Evolutionary conservation across 2,888 invertebrate genomes (phyloP).

Genomic region (Corythucha ciliata): DNA sequence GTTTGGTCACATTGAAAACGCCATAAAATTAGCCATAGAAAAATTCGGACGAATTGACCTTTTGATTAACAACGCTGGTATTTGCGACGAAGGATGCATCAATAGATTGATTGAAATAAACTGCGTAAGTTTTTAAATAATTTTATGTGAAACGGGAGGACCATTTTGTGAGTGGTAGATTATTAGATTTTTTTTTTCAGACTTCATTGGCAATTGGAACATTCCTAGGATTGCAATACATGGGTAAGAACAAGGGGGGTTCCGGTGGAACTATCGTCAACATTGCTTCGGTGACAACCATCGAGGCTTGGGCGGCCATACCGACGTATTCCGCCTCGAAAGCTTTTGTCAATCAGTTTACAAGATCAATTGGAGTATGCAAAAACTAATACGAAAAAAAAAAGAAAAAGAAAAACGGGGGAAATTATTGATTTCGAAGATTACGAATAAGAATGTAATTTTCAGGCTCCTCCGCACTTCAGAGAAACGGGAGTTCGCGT

Average conservation of each 20-base stretch:
- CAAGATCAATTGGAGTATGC: constrained; percentile 25
- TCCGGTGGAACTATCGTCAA: constrained; percentile 25
- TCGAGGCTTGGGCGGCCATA: constrained; percentile 14
- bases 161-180: too few species aligned
- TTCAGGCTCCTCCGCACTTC: constrained; percentile 24
- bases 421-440: too few species aligned
- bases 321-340: constrained; percentile 28
- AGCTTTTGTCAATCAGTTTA: constrained; percentile 26
- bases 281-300: constrained; percentile 24
- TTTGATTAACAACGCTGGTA: constrained; percentile 69
- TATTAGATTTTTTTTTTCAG: too few species aligned
- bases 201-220: constrained; percentile 22
- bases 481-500: constrained; percentile 24
- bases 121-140: constrained; percentile 58
- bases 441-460: too few species aligned
- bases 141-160: too few species aligned
- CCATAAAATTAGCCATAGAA: constrained; percentile 62
- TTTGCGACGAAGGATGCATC: constrained; percentile 68
- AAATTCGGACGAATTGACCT: constrained; percentile 63
- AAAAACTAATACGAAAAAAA: too few species aligned
- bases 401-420: too few species aligned
- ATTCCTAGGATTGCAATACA: constrained; percentile 25
- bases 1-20: too few species aligned
- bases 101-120: constrained; percentile 67
- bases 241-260: constrained; percentile 26